These are phyloP conservation scores for Cotesia glomerata DNA, from an alignment of 1,140 invertebrate genomes.

Conservation along the genomic window DNA sequence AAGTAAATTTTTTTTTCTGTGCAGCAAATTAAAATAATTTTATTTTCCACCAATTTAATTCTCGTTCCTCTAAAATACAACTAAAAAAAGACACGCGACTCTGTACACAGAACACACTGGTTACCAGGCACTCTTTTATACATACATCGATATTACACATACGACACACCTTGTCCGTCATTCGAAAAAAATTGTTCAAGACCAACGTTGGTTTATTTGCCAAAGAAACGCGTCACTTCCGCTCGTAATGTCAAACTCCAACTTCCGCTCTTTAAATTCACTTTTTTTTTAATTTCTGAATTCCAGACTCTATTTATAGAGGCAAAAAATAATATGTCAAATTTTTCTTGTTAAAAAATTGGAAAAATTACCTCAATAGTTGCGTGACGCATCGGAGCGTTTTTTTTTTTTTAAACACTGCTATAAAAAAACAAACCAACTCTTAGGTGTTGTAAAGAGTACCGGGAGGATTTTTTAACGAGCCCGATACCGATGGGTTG, in stretches of 20 bases:
- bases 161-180: constrained; percentile 60
- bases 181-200: constrained; percentile 31
- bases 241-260: constrained; percentile 61
- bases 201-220: constrained; percentile 47
- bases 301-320: neutral
- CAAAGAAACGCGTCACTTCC: constrained; percentile 57
- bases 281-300: neutral
- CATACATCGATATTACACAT: constrained; percentile 18
- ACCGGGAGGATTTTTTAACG: too few species aligned
- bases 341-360: neutral
- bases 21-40: too few species aligned
- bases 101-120: constrained; percentile 29
- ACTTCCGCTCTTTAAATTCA: constrained; percentile 53
- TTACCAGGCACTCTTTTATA: neutral
- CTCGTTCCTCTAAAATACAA: too few species aligned
- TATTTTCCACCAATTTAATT: too few species aligned
- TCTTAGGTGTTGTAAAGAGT: too few species aligned
- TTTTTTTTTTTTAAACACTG: constrained; percentile 15
- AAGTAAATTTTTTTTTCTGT: too few species aligned
- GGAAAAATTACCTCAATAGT: constrained; percentile 39
- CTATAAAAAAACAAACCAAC: too few species aligned
- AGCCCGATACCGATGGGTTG: too few species aligned
- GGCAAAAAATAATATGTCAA: neutral
- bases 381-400: constrained; percentile 42
- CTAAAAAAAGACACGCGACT: neutral